Evolutionary conservation across 2,113 vertebrate genomes (phyloP).

Genomic region (Campylomormyrus tamandua): DNA sequence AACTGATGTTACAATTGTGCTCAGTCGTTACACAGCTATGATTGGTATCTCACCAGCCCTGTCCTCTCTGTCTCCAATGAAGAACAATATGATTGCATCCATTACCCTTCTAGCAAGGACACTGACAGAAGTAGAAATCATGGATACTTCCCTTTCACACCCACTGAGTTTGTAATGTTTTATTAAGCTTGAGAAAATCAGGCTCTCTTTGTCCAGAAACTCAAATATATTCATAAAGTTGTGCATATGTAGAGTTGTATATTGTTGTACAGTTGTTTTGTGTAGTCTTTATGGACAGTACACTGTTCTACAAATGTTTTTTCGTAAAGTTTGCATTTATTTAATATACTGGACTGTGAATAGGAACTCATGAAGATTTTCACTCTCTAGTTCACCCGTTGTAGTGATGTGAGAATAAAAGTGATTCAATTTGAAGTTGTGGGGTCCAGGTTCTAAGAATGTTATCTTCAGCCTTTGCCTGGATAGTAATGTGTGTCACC

Average conservation of each 20-base stretch:
- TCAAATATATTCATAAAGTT: background rate
- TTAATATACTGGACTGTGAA: no score
- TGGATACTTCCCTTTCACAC: background rate
- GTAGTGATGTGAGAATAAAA: no score
- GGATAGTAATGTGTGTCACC: background rate
- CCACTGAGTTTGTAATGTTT: background rate
- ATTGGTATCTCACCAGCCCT: background rate
- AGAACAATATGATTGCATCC: background rate
- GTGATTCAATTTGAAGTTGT: no score
- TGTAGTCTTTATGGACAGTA: no score
- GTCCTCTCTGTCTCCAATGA: background rate
- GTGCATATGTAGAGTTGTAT: no score
- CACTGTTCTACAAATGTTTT: no score
- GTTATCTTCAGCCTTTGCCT: background rate
- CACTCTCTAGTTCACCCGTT: no score
- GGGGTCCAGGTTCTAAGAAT: background rate
- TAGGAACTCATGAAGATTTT: no score
- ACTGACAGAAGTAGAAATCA: background rate
- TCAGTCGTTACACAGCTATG: background rate
- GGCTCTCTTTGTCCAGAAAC: background rate
- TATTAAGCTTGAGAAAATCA: background rate
- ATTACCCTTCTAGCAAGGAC: background rate
- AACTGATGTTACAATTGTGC: background rate
- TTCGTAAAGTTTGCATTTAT: no score
- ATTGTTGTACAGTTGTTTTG: no score